phyloP scores from a whole-genome alignment of 1,140 invertebrate species.

The Pseudomyrmex concolor region DNA sequence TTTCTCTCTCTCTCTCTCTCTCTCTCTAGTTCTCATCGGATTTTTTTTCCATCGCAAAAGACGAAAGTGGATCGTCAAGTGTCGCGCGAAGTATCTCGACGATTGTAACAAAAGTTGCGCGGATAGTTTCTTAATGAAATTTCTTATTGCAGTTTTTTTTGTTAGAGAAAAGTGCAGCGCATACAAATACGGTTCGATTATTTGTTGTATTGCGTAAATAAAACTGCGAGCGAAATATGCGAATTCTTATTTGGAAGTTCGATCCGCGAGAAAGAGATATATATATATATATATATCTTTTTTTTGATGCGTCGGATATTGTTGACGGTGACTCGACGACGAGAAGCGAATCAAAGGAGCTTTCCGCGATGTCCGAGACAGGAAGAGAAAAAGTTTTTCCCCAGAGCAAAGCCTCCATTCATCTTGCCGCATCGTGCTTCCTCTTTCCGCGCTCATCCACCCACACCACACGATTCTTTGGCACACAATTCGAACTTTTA shows the following conservation, averaged over 20 bases:
- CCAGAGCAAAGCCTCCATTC: neutral
- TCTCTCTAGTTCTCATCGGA: conserved; percentile 22
- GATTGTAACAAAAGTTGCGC: conserved; percentile 8
- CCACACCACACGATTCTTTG: conserved; percentile 13
- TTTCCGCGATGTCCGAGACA: neutral
- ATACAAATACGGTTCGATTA: too few relatives aligned
- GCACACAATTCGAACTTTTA: conserved; percentile 41
- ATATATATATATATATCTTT: neutral
- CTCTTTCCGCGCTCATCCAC: too few relatives aligned
- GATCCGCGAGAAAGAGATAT: too few relatives aligned
- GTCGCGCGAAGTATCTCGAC: conserved; percentile 8
- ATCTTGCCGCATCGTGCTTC: conserved; percentile 1
- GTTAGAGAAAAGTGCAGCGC: neutral
- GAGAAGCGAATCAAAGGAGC: conserved; percentile 30
- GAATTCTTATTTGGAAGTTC: too few relatives aligned
- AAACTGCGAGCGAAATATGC: too few relatives aligned
- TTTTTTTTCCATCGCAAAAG: conserved; percentile 34
- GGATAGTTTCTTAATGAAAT: conserved; percentile 12
- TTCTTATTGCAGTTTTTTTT: neutral
- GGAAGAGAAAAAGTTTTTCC: conserved; percentile 15
- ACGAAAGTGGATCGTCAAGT: conserved; percentile 13
- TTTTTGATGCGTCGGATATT: conserved; percentile 41
- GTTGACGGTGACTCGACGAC: conserved; percentile 40
- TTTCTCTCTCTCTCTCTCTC: conserved; percentile 24
- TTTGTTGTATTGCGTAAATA: neutral